These are phyloP conservation scores for Apodemus sylvaticus DNA, from an alignment of 2,113 vertebrate species.

Conservation along the genomic window DNA sequence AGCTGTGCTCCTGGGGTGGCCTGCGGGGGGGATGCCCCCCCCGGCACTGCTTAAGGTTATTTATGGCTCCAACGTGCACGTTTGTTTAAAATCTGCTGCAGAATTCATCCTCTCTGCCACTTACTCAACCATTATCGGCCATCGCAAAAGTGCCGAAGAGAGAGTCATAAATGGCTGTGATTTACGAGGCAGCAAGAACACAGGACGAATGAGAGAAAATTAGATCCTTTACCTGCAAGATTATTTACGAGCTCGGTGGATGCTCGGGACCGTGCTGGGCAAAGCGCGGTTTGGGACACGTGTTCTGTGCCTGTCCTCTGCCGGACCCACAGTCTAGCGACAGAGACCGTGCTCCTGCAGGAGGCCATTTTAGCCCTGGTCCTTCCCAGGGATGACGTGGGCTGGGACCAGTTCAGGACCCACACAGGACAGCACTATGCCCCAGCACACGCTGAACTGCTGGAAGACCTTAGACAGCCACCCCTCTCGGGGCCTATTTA, in stretches of 20 bases:
- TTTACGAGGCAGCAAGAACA: conserved; percentile 80
- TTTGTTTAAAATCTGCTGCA: conserved; percentile 84
- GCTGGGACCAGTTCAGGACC: not conserved
- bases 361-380: too few species aligned
- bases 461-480: fast-evolving
- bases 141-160: conserved; percentile 76
- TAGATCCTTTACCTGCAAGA: conserved; percentile 72
- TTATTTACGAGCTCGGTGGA: conserved; percentile 72
- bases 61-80: conserved; percentile 77
- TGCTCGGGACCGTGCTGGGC: not conserved
- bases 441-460: not conserved
- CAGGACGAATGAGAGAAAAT: conserved; percentile 80
- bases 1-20: not conserved
- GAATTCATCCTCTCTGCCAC: conserved; percentile 81
- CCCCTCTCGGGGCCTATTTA: not conserved
- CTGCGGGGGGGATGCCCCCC: fast-evolving
- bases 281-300: fast-evolving
- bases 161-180: conserved; percentile 81
- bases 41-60: conserved; percentile 78
- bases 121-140: conserved; percentile 83
- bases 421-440: not conserved
- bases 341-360: fast-evolving
- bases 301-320: not conserved
- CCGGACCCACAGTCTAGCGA: fast-evolving
- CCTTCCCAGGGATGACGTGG: fast-evolving